Evolutionary conservation across 2,888 invertebrate genomes (phyloP).

Genomic region (Troides aeacus): DNA sequence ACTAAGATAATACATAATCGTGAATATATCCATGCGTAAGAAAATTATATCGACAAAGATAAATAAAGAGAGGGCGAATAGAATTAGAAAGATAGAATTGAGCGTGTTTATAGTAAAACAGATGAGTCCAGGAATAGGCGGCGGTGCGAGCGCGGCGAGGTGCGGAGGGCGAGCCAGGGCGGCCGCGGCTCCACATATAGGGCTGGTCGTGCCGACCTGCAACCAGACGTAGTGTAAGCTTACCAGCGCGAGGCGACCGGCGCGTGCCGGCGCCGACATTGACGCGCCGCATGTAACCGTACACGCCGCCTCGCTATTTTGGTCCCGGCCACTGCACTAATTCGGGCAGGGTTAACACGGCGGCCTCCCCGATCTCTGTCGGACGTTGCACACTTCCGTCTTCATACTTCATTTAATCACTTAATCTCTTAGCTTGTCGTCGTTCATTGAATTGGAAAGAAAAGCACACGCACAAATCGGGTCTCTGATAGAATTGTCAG

Average conservation of each 20-base stretch:
- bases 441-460: conserved; percentile 34
- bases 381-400: conserved; percentile 72
- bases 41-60: conserved; percentile 42
- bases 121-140: conserved; percentile 71
- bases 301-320: conserved; percentile 78
- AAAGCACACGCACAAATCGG: conserved; percentile 38
- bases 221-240: conserved; percentile 51
- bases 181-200: conserved; percentile 72
- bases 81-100: conserved; percentile 68
- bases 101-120: conserved; percentile 67
- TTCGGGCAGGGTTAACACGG: conserved; percentile 79
- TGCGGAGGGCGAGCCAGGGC: conserved; percentile 40
- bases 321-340: conserved; percentile 78
- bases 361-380: conserved; percentile 68
- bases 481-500: conserved; percentile 28
- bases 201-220: conserved; percentile 54
- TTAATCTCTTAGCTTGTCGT: conserved; percentile 44
- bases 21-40: conserved; percentile 51
- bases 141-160: conserved; percentile 54
- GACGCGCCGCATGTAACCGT: conserved; percentile 77
- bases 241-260: conserved; percentile 59
- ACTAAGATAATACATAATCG: conserved; percentile 41
- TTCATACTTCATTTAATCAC: conserved; percentile 64
- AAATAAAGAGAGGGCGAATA: too few species aligned
- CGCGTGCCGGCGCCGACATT: conserved; percentile 64